Evolutionary conservation across 2,888 invertebrate genomes (phyloP), one percentile per base, ranked within the genome.

Genomic region (Andrena marginata): DNA sequence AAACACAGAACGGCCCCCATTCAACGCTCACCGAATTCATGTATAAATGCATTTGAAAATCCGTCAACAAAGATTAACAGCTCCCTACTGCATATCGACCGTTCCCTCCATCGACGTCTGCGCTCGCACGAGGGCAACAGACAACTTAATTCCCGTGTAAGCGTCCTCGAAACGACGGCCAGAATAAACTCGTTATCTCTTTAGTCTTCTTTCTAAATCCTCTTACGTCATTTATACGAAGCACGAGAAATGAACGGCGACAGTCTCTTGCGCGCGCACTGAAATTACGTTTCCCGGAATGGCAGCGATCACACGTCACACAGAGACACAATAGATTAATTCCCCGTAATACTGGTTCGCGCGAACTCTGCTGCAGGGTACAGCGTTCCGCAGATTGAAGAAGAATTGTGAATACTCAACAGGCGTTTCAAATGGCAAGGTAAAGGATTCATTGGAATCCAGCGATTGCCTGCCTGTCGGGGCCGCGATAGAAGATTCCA

Each of bases 261-360:
- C 31, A 75, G 48, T 68, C 42, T 49, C 26, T 31, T 48, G 48
- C 56, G 68, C 33, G 8, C 13, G 48, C 31, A 35, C 20, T 29
- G 74, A 62, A 70, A 76, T 63, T 33, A 23, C 54, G 23, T 35
- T 76, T 70, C 76, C 48, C 26, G 54, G 76, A 76, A 76, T 49
- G 60, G 54, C 68, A 33, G 49, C 69, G 23, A 56, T 56, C 26
- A 26, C 13, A 6, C 10, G 35, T 59, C 70, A 5, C 20, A 54
- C 35, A 51, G 51, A 54, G 42, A 54, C 63, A n/a, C 0, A 23
- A 29, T 6, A 62, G 31, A 56, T 70, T 42, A 70, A 70, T 69
- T 76, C 54, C 42, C 16, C 60, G 54, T 35, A 35, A 76, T 29
- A 23, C 65, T 33, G 26, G 8, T 26, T 54, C n/a, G 35, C 68